Percentiles rank a stretch among this genome's conserved stretches.
Evolutionary conservation across 1,140 invertebrate genomes (phyloP).

Genomic region (Plectrocnemia conspersa): DNA sequence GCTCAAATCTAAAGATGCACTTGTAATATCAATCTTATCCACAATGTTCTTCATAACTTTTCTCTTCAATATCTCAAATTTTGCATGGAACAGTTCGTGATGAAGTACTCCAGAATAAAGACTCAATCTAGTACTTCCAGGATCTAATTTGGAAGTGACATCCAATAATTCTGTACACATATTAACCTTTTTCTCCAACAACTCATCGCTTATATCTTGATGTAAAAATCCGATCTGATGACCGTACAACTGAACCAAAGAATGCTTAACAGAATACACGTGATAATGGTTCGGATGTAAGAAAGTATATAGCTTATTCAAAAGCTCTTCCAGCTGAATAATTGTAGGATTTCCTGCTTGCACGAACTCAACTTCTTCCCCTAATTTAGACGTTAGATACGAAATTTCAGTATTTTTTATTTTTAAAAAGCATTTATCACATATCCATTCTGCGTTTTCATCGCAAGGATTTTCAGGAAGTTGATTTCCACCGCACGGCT

Average conservation of each 20-base stretch:
- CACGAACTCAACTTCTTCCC: slow-evolving; percentile 67
- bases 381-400: slow-evolving; percentile 63
- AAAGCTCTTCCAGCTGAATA: slow-evolving; percentile 55
- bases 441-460: slow-evolving; percentile 68
- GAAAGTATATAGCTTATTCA: slow-evolving; percentile 60
- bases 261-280: slow-evolving; percentile 72
- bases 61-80: slow-evolving; percentile 52
- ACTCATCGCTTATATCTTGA: slow-evolving; percentile 52
- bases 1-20: slow-evolving; percentile 40
- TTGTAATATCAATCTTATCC: slow-evolving; percentile 39
- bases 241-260: slow-evolving; percentile 71
- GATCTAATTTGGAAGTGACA: slow-evolving; percentile 62
- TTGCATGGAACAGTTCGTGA: slow-evolving; percentile 60
- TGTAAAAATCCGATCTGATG: slow-evolving; percentile 57
- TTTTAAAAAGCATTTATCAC: slow-evolving; percentile 61
- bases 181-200: slow-evolving; percentile 59
- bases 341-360: slow-evolving; percentile 56
- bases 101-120: slow-evolving; percentile 68
- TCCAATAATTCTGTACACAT: slow-evolving; percentile 64
- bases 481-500: slow-evolving; percentile 60
- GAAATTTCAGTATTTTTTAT: slow-evolving; percentile 47
- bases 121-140: slow-evolving; percentile 61
- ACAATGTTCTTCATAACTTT: slow-evolving; percentile 46
- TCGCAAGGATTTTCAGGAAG: slow-evolving; percentile 63
- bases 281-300: slow-evolving; percentile 79